Percentiles rank a stretch among this genome's conserved stretches.
Conservation (phyloP, 2,888 invertebrate genomes). For the Euplagia quadripunctaria region DNA sequence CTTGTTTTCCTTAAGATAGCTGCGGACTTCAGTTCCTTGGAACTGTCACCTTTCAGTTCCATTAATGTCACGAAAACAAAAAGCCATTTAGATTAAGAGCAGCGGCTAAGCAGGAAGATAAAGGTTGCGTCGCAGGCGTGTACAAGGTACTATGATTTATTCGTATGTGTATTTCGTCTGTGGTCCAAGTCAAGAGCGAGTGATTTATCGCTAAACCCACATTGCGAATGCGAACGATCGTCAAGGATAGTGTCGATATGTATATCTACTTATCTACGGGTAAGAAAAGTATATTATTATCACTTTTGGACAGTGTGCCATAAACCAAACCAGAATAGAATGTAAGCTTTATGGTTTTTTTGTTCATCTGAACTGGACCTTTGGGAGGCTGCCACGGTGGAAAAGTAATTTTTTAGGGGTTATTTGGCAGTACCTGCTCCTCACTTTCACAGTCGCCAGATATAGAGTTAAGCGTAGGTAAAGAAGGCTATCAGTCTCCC, state of each 20-base stretch:
- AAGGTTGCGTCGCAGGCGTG: constrained; percentile 9
- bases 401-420: too few species aligned
- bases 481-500: too few species aligned
- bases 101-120: constrained; percentile 12
- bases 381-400: too few species aligned
- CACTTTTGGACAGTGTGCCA: too few species aligned
- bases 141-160: not conserved
- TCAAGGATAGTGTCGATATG: not conserved
- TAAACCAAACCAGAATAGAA: too few species aligned
- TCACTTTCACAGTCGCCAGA: too few species aligned
- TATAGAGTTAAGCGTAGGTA: too few species aligned
- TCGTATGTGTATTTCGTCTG: not conserved
- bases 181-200: not conserved
- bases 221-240: not conserved
- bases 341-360: too few species aligned
- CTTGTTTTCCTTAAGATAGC: not conserved
- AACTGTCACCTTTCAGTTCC: constrained; percentile 8
- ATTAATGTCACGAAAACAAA: constrained; percentile 14
- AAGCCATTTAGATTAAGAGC: not conserved
- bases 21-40: not conserved
- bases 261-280: too few species aligned
- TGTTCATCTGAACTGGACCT: too few species aligned
- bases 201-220: not conserved
- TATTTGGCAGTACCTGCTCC: too few species aligned
- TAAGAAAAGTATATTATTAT: too few species aligned